Evolutionary conservation across 2,113 vertebrate genomes (phyloP).

Genomic region (Cyphomyrus plagiostoma): DNA sequence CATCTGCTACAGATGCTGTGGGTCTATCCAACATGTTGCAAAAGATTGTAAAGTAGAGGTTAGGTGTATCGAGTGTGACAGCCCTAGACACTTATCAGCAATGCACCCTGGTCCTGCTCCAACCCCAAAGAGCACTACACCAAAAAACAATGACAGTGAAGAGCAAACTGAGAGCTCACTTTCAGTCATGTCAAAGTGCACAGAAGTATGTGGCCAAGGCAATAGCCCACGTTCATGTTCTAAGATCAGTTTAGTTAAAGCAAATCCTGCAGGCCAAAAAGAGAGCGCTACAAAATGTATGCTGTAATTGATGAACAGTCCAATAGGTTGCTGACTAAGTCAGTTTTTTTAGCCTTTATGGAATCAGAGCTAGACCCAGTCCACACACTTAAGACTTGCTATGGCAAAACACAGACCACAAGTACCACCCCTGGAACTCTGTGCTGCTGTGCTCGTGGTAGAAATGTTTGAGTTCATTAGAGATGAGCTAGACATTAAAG

Average conservation of each 20-base stretch:
- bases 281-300: slow-evolving; percentile 14
- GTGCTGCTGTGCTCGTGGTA: not conserved
- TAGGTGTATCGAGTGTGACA: not conserved
- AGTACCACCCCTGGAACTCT: not conserved
- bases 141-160: not conserved
- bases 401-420: too few species aligned
- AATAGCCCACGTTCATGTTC: slow-evolving; percentile 19
- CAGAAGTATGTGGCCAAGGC: slow-evolving; percentile 21
- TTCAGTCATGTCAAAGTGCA: slow-evolving; percentile 15
- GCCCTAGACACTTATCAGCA: not conserved
- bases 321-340: too few species aligned
- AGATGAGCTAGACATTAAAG: not conserved
- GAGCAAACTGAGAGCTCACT: not conserved
- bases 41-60: not conserved
- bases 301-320: not conserved
- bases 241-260: slow-evolving; percentile 24
- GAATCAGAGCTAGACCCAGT: too few species aligned
- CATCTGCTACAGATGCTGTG: slow-evolving; percentile 4
- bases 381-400: too few species aligned
- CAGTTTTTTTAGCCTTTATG: too few species aligned
- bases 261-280: not conserved
- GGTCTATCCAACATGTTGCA: not conserved
- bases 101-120: not conserved
- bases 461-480: not conserved
- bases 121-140: not conserved